Conservation (phyloP, 2,113 vertebrate species). For the Plecotus auritus region DNA sequence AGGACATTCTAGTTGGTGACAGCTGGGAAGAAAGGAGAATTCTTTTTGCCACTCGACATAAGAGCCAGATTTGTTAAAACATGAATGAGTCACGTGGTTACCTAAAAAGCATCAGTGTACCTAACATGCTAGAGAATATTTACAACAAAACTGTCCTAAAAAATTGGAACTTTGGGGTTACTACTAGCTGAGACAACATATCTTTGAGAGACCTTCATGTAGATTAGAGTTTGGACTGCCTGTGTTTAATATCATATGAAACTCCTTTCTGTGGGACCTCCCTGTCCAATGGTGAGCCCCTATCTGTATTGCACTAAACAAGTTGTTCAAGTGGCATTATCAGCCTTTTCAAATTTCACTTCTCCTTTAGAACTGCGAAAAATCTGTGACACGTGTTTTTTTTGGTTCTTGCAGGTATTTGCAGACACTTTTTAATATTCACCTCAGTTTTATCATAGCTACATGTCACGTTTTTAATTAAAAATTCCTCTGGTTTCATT, state of each 20-base stretch:
- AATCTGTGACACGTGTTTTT: neutral
- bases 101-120: neutral
- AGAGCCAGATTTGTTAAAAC: neutral
- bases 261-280: neutral
- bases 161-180: neutral
- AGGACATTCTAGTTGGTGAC: neutral
- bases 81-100: neutral
- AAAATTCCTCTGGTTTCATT: neutral
- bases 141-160: neutral
- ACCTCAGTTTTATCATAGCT: neutral
- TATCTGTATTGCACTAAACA: neutral
- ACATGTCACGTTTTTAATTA: constrained; percentile 8
- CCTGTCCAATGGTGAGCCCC: neutral
- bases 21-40: neutral
- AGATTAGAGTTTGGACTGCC: neutral
- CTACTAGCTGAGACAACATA: neutral
- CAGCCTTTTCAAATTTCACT: neutral
- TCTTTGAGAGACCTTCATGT: neutral
- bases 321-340: neutral
- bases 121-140: neutral
- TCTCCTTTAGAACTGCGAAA: neutral
- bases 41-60: neutral
- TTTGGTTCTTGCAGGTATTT: neutral
- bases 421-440: neutral
- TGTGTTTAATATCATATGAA: neutral